Percentiles rank a stretch among this genome's conserved stretches.
Conservation (phyloP, 2,797 vertebrate genomes). For the Malurus splendens region DNA sequence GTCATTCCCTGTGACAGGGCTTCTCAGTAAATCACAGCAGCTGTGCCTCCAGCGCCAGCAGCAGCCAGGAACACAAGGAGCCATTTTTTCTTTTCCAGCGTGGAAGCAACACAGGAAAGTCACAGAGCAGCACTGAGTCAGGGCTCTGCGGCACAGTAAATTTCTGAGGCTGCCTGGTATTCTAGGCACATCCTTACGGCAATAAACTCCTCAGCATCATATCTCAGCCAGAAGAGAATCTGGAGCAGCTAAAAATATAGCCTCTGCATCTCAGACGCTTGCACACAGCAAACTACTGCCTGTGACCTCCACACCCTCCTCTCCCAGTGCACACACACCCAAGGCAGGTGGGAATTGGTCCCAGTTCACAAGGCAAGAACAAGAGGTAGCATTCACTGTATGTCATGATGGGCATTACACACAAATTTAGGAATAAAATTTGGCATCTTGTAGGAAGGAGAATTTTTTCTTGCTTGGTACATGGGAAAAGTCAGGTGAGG, state of each 20-base stretch:
- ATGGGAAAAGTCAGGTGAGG: not conserved
- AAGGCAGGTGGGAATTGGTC: not conserved
- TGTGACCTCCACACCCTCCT: conserved; percentile 11
- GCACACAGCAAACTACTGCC: conserved; percentile 6
- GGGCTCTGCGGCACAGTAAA: conserved; percentile 57
- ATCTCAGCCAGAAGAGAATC: conserved; percentile 53
- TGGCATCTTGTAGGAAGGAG: not conserved
- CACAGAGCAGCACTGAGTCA: conserved; percentile 45
- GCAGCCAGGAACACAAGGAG: not conserved
- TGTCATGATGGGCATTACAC: not conserved
- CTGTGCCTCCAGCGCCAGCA: conserved; percentile 5
- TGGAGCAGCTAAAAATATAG: conserved; percentile 71
- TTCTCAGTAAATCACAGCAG: conserved; percentile 37
- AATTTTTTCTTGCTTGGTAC: not conserved
- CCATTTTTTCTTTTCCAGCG: conserved; percentile 22
- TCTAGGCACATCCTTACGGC: conserved; percentile 60
- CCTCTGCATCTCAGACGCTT: conserved; percentile 32
- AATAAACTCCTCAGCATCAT: conserved; percentile 63
- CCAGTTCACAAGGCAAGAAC: not conserved
- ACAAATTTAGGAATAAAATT: not conserved
- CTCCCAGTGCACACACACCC: not conserved
- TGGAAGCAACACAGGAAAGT: conserved; percentile 24
- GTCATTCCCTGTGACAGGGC: not conserved
- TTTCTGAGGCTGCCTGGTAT: conserved; percentile 61
- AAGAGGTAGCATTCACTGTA: not conserved